Evolutionary conservation across 2,113 vertebrate genomes (phyloP).

Genomic region (Polypterus bichir): DNA sequence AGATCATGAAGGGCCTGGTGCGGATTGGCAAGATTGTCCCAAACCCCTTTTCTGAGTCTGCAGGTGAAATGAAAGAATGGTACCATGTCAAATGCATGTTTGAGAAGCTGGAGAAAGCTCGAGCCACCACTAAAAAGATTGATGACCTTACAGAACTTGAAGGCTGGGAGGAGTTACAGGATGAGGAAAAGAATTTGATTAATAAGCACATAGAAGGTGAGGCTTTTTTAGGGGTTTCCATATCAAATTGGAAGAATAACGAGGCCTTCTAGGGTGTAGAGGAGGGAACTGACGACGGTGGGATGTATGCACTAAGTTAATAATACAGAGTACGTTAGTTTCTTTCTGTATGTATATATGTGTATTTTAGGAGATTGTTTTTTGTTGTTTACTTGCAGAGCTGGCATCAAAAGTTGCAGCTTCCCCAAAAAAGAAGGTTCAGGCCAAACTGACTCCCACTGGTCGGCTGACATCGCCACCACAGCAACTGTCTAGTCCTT

Average conservation of each 20-base stretch:
- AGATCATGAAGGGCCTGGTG: slow-evolving; percentile 79
- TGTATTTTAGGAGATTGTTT: slow-evolving; percentile 7
- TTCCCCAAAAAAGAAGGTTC: slow-evolving; percentile 82
- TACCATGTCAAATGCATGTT: slow-evolving; percentile 92
- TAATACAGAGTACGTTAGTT: too few relatives aligned
- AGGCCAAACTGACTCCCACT: slow-evolving; percentile 63
- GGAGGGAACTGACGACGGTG: neutral
- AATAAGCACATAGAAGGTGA: slow-evolving; percentile 75
- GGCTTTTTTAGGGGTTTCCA: neutral
- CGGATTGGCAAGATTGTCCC: slow-evolving; percentile 90
- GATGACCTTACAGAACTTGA: slow-evolving; percentile 91
- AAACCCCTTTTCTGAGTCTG: slow-evolving; percentile 92
- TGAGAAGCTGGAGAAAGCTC: slow-evolving; percentile 85
- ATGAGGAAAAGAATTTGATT: slow-evolving; percentile 75
- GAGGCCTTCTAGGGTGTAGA: rapidly evolving
- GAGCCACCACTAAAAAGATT: slow-evolving; percentile 89
- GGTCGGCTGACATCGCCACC: slow-evolving; percentile 52
- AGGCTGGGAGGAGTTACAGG: slow-evolving; percentile 87
- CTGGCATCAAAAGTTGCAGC: slow-evolving; percentile 61
- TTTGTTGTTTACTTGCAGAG: slow-evolving; percentile 41
- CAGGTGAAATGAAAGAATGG: slow-evolving; percentile 97
- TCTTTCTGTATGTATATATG: neutral
- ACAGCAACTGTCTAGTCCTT: slow-evolving; percentile 40
- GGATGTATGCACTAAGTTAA: neutral
- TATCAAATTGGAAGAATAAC: too few relatives aligned